Evolutionary conservation across 2,797 vertebrate species (phyloP), one percentile per base, ranked within the genome.

Genomic region (Halcyon leucocephala): DNA sequence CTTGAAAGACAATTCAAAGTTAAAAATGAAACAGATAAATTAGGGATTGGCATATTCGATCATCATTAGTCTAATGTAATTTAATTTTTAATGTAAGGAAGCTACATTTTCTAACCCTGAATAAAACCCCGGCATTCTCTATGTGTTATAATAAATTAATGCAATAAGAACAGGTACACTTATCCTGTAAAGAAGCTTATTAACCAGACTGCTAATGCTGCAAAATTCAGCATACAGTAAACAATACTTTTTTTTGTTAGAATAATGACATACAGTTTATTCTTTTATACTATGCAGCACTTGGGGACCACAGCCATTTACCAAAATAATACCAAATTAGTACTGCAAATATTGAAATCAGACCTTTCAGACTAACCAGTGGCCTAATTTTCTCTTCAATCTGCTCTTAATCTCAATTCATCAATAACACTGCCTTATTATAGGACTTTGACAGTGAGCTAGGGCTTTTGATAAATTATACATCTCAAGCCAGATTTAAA

Each of bases 381-480:
- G 98, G 97, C 98, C 98, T 98, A 98, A 98, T 99, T 98, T 98
- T 99, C 98, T 98, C 98, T 99, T 98, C 98, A 98, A 99, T 99
- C 99, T 99, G 98, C 97, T 98, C 98, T 98, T 99, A 99, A 99
- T 99, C 99, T 99, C 98, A 98, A 99, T 99, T 99, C 99, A 99
- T 99, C 99, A 99, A 99, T 99, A 99, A 99, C 98, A 81, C 97
- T 97, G 97, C 98, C 99, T 99, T 99, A 99, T 99, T 99, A 99
- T 98, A 97, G 97, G 98, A 98, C 97, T 97, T 98, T 99, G 99
- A 99, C 99, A 99, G 99, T 98, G 95, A 97, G 98, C 98, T 98
- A 98, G 98, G 98, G 98, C 98, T 98, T 98, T 98, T 99, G 99
- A 99, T 99, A 99, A 99, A 99, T 99, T 99, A 99, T 99, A 99